Evolutionary conservation across 2,797 vertebrate species (phyloP).

Genomic region (Eulemur mongoz): DNA sequence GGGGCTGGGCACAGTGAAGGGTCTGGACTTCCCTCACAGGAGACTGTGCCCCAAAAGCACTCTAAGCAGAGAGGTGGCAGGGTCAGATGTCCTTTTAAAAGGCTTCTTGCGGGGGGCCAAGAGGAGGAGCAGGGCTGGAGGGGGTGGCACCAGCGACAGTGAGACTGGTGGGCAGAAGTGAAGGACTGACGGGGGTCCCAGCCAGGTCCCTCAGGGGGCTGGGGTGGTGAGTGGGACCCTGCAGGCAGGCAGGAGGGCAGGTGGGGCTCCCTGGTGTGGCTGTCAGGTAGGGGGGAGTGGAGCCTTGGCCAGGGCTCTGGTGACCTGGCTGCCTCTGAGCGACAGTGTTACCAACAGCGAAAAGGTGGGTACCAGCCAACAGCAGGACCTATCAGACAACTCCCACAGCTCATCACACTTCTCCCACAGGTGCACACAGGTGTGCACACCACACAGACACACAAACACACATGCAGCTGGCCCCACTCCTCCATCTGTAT

Average conservation of each 20-base stretch:
- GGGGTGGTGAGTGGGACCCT: not conserved
- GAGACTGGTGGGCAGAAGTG: not conserved
- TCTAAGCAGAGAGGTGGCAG: not conserved
- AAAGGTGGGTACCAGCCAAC: not conserved
- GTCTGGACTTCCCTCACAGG: not conserved
- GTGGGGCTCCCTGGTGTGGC: not conserved
- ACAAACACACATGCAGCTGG: not conserved
- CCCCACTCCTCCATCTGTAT: not conserved
- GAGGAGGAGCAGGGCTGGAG: no score
- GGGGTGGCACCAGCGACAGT: not conserved
- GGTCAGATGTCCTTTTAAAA: not conserved
- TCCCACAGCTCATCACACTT: not conserved
- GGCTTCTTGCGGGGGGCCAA: not conserved
- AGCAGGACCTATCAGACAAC: not conserved
- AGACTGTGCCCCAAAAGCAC: not conserved
- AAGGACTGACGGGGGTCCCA: not conserved
- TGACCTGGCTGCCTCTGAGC: not conserved
- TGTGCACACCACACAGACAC: not conserved
- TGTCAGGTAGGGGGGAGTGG: not conserved
- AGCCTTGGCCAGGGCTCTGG: not conserved
- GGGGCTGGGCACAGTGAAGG: not conserved
- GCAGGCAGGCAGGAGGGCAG: not conserved
- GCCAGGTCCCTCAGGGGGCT: not conserved
- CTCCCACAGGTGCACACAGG: not conserved
- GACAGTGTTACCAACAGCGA: not conserved